phyloP scores from a whole-genome alignment of 2,888 invertebrate genomes.

The Caenorhabditis japonica region DNA sequence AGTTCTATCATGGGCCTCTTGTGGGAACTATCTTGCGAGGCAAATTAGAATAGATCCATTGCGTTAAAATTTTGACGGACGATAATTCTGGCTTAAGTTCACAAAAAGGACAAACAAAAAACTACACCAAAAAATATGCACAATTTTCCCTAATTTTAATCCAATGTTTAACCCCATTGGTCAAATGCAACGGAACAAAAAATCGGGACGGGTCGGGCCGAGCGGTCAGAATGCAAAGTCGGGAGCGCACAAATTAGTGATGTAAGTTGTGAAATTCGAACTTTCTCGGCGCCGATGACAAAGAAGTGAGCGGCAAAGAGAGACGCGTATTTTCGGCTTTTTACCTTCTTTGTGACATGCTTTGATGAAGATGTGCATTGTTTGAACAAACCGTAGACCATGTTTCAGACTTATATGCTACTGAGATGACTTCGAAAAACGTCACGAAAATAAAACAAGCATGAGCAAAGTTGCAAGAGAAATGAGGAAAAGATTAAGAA shows the following conservation, averaged over 20 bases:
- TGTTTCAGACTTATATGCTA: slow-evolving; percentile 18
- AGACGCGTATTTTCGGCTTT: slow-evolving; percentile 35
- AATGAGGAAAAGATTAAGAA: neutral
- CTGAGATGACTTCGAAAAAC: no score
- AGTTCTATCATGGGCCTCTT: no score
- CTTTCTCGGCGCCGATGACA: slow-evolving; percentile 17
- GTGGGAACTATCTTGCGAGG: no score
- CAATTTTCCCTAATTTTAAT: no score
- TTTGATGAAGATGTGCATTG: slow-evolving; percentile 13
- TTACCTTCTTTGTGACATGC: slow-evolving; percentile 41
- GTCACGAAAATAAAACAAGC: no score
- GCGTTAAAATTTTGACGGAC: no score
- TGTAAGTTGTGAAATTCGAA: slow-evolving; percentile 53
- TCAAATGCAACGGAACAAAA: neutral
- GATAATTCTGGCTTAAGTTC: no score
- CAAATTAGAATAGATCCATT: no score
- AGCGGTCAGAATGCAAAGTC: slow-evolving; percentile 10
- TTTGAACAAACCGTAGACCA: slow-evolving; percentile 34
- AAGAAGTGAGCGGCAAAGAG: slow-evolving; percentile 37
- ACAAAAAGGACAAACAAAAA: no score
- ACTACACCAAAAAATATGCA: no score
- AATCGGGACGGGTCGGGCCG: slow-evolving; percentile 6
- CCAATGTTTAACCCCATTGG: slow-evolving; percentile 21
- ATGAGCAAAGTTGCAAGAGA: neutral
- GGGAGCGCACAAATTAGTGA: slow-evolving; percentile 46